Evolutionary conservation across 2,797 vertebrate species (phyloP).

Genomic region (Acipenser transmontanus): DNA sequence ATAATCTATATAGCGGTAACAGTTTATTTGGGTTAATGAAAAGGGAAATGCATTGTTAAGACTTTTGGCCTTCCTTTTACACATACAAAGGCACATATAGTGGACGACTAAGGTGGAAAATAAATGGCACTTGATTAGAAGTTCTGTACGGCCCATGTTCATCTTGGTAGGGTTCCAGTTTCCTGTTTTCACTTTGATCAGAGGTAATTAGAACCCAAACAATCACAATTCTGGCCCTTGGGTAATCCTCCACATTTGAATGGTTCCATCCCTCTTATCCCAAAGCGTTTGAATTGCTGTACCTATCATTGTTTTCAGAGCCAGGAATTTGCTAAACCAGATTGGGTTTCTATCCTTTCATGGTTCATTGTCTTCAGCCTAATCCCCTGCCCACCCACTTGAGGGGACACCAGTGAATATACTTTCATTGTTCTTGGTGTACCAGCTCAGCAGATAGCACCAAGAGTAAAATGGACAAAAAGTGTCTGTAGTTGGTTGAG

Average conservation of each 20-base stretch:
- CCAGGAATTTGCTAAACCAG: conserved; percentile 46
- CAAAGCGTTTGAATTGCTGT: conserved; percentile 46
- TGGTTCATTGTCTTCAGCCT: conserved; percentile 36
- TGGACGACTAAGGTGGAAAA: conserved; percentile 35
- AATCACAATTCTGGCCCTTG: conserved; percentile 47
- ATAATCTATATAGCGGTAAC: no score
- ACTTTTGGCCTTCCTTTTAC: conserved; percentile 19
- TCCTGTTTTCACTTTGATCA: conserved; percentile 55
- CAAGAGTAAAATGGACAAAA: background rate
- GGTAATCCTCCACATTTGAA: conserved; percentile 45
- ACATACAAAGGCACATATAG: conserved; percentile 11
- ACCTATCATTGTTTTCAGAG: conserved; percentile 48
- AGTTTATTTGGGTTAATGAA: no score
- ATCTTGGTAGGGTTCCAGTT: conserved; percentile 38
- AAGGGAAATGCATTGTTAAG: no score
- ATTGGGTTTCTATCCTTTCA: conserved; percentile 43
- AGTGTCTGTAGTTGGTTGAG: background rate
- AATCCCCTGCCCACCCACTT: conserved; percentile 36
- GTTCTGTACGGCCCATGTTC: conserved; percentile 31
- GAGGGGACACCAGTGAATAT: conserved; percentile 37
- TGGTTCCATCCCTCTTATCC: conserved; percentile 43
- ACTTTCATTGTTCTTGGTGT: conserved; percentile 27
- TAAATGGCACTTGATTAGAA: conserved; percentile 42
- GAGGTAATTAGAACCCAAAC: conserved; percentile 51
- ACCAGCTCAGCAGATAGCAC: background rate